These are phyloP conservation scores for Stichopus horrens DNA, from an alignment of 53 echinoderm and acorn worm genomes.

Conservation along the genomic window DNA sequence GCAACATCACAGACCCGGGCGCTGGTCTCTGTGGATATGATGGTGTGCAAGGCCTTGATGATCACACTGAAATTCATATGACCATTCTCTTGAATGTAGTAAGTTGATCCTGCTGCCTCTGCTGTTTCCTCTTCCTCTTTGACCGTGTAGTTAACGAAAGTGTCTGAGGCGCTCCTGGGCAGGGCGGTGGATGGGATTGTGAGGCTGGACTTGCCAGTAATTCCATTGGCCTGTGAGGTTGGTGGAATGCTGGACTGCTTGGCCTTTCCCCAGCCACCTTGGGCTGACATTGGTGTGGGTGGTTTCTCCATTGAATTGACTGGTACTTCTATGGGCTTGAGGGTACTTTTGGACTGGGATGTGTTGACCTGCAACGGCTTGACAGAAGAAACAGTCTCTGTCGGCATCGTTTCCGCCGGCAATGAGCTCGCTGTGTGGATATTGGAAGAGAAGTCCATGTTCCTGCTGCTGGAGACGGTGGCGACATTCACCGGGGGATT, in stretches of 20 bases:
- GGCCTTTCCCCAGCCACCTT: neutral
- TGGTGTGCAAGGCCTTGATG: slow-evolving; percentile 86
- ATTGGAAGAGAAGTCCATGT: slow-evolving; percentile 30
- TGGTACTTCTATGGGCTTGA: slow-evolving; percentile 33
- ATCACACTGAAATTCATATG: slow-evolving; percentile 91
- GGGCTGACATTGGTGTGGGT: slow-evolving; percentile 31
- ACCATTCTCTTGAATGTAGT: slow-evolving; percentile 96
- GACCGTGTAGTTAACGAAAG: slow-evolving; percentile 92
- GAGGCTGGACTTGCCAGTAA: slow-evolving; percentile 58
- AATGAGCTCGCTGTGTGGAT: slow-evolving; percentile 7
- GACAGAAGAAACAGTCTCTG: neutral
- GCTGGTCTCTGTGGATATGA: slow-evolving; percentile 88
- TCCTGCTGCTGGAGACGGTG: slow-evolving; percentile 41
- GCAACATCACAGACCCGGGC: slow-evolving; percentile 91
- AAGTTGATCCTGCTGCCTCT: slow-evolving; percentile 90
- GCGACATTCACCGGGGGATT: slow-evolving; percentile 22
- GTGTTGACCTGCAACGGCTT: neutral
- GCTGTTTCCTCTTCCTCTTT: slow-evolving; percentile 85
- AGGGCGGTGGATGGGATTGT: slow-evolving; percentile 78
- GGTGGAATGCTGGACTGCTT: slow-evolving; percentile 3
- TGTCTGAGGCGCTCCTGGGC: slow-evolving; percentile 93
- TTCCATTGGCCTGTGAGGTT: slow-evolving; percentile 56
- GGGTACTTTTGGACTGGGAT: neutral
- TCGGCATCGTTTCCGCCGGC: neutral
- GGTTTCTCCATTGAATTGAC: slow-evolving; percentile 40